These are phyloP conservation scores for Neuroscelio doddi DNA, from an alignment of 2,888 invertebrate species.

Conservation along the genomic window DNA sequence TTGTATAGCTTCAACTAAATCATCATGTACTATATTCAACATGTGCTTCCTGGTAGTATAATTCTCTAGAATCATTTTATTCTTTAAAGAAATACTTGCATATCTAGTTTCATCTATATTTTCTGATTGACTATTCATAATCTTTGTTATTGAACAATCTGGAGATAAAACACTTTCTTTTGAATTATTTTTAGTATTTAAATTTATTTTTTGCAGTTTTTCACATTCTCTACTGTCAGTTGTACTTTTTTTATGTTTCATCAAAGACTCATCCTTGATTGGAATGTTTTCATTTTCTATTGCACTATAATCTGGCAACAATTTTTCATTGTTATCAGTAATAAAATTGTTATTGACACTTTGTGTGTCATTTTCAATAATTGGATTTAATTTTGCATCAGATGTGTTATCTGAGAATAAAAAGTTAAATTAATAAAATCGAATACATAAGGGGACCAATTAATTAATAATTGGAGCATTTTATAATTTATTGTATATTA, in stretches of 20 bases:
- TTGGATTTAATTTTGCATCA: too few relatives aligned
- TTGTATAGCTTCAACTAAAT: background rate
- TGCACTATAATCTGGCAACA: too few relatives aligned
- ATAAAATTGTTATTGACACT: background rate
- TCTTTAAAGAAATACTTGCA: conserved; percentile 9
- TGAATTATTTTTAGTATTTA: background rate
- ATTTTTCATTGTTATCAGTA: background rate
- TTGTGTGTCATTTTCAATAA: background rate
- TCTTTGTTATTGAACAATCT: too few relatives aligned
- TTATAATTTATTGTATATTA: too few relatives aligned
- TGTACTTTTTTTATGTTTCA: too few relatives aligned
- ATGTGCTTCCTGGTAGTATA: conserved; percentile 15
- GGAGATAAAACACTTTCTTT: background rate
- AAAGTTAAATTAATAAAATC: too few relatives aligned
- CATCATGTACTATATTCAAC: conserved; percentile 9
- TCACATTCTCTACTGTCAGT: background rate
- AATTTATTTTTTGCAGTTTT: background rate
- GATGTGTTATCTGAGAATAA: background rate
- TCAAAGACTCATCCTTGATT: too few relatives aligned
- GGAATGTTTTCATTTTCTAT: too few relatives aligned
- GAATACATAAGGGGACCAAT: too few relatives aligned
- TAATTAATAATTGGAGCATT: too few relatives aligned
- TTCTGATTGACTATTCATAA: background rate
- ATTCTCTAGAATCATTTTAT: conserved; percentile 21
- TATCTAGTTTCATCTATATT: background rate